These are phyloP conservation scores for Cheilosia scutellata DNA, from an alignment of 2,888 invertebrate genomes.

Conservation along the genomic window DNA sequence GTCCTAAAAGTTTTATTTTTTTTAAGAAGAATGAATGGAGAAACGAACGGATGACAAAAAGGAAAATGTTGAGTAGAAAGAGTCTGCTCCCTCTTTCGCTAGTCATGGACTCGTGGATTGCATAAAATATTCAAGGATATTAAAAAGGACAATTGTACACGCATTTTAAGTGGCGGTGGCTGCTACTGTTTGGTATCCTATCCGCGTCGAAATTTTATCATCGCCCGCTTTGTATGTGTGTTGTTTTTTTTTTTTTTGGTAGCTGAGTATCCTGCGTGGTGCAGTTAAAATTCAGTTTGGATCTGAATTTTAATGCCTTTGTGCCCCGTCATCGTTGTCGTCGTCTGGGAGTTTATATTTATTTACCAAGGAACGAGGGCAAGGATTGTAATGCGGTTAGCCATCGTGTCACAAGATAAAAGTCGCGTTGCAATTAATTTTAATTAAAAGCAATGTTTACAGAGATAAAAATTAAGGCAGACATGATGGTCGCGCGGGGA, in stretches of 20 bases:
- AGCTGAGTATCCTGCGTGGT: constrained; percentile 45
- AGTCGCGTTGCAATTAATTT: constrained; percentile 73
- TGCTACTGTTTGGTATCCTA: constrained; percentile 61
- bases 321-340: constrained; percentile 13
- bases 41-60: constrained; percentile 29
- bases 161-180: constrained; percentile 67
- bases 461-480: constrained; percentile 63
- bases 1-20: constrained; percentile 50
- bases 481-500: constrained; percentile 76
- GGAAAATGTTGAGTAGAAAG: not conserved
- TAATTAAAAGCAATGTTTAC: constrained; percentile 71
- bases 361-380: constrained; percentile 47
- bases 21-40: constrained; percentile 39
- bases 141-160: constrained; percentile 75
- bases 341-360: constrained; percentile 41
- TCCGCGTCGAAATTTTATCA: constrained; percentile 61
- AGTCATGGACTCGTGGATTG: constrained; percentile 43
- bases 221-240: constrained; percentile 27
- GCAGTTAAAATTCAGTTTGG: constrained; percentile 70
- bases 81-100: constrained; percentile 2
- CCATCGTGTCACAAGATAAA: constrained; percentile 67
- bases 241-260: constrained; percentile 30
- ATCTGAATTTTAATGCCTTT: constrained; percentile 61
- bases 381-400: constrained; percentile 74
- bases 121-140: constrained; percentile 72